Conservation (phyloP, 92 coral and sea anemone genomes). For the Zoanthus sociatus region DNA sequence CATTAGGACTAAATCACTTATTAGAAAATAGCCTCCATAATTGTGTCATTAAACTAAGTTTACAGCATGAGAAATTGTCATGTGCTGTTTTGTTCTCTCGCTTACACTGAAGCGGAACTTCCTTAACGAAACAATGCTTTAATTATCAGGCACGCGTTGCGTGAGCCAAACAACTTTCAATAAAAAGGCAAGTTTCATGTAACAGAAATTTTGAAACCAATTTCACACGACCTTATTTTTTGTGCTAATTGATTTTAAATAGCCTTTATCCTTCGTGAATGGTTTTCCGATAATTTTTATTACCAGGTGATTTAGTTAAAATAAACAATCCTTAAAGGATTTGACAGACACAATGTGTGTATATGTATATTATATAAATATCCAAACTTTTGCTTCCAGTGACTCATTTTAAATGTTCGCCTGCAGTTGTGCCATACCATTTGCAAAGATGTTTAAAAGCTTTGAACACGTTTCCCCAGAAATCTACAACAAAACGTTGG, state of each 20-base stretch:
- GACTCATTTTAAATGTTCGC: neutral
- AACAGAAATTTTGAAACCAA: conserved; percentile 25
- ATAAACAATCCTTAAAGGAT: conserved; percentile 9
- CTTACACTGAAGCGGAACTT: conserved; percentile 23
- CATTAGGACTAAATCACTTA: neutral
- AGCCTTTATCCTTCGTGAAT: conserved; percentile 32
- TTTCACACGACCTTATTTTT: conserved; percentile 32
- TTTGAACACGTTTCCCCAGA: conserved; percentile 19
- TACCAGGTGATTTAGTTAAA: conserved; percentile 24
- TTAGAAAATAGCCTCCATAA: conserved; percentile 23
- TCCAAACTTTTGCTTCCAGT: neutral
- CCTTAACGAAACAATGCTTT: conserved; percentile 9
- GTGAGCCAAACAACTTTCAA: conserved; percentile 11
- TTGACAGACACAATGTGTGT: conserved; percentile 1
- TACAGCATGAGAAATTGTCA: conserved; percentile 35
- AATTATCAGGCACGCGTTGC: conserved; percentile 7
- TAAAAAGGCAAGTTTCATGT: conserved; percentile 1
- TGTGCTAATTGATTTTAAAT: conserved; percentile 46
- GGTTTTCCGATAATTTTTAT: conserved; percentile 30
- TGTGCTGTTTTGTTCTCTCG: conserved; percentile 33
- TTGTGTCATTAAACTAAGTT: conserved; percentile 33
- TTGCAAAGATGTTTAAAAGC: conserved; percentile 5
- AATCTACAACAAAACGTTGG: conserved; percentile 7
- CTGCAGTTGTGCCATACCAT: neutral
- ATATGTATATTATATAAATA: neutral